Conservation (phyloP, 2,113 vertebrate genomes). For the Tragelaphus imberbis region DNA sequence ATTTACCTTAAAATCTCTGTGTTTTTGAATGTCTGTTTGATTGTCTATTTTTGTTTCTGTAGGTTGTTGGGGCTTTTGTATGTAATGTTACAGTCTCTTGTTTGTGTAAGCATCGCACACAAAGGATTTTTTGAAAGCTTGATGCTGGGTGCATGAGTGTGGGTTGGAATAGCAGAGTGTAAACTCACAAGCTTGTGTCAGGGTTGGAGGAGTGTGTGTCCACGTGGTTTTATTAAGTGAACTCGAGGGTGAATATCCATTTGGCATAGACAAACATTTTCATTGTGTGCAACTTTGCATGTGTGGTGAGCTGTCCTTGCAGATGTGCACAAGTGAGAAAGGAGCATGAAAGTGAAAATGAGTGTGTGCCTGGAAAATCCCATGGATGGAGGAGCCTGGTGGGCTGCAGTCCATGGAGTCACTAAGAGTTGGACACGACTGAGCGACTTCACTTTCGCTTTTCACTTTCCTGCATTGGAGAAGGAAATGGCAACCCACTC, state of each 20-base stretch:
- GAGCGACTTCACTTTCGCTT: no score
- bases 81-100: neutral
- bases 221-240: neutral
- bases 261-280: neutral
- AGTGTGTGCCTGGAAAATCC: no score
- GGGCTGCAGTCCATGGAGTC: no score
- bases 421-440: no score
- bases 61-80: neutral
- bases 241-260: neutral
- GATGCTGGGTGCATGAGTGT: neutral
- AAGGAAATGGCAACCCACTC: no score
- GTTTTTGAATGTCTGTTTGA: neutral
- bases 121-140: neutral
- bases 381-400: no score
- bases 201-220: neutral
- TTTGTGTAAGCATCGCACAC: neutral
- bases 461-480: no score
- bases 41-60: neutral
- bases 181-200: neutral
- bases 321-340: neutral
- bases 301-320: neutral
- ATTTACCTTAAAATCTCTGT: neutral
- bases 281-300: neutral
- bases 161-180: neutral
- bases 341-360: neutral